Base-by-base conservation (phyloP, 2,113 vertebrate species). In the Lanius collurio region DNA sequence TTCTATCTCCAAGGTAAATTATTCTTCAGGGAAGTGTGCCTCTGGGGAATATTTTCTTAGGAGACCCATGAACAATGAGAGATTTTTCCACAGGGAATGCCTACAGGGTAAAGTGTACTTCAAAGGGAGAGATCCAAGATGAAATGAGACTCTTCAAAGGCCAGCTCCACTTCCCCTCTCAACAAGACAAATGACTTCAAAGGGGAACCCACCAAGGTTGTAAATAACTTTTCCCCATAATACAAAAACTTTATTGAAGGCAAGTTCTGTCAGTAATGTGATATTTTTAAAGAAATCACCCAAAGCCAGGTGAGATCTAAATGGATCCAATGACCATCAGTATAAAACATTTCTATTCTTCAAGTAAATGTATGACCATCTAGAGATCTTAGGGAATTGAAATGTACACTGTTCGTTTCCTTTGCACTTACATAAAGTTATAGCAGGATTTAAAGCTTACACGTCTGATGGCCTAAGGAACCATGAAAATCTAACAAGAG, bases 151-250 rank as follows among this genome's bases (percentile, higher is more conserved):
- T 96, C 95, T 97, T 97, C 96, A 97, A 97, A 97, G 94, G 82
- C 94, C 90, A 96, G 74, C 84, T 91, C 84, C 64, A 87, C 79
- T 94, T 94, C 89, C 94, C 89, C 92, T 94, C 94, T 96, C 93
- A 94, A 95, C 77, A 97, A 97, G 94, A 97, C 94, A 96, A 95
- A 96, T 95, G 89, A 96, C 96, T 97, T 96, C 96, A 97, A 97
- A 97, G 93, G 73, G 41, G 83, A 93, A 95, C 93, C 92, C 93
- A 96, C 92, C 69, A 95, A 96, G 87, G 86, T 87, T 94, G 95
- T 97, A 96, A 97, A 95, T 96, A 95, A 95, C 91, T 95, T 96
- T 89, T 65, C 74, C 71, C 78, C 73, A 62, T 85, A 95, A 87
- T 73, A 93, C 90, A 95, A 89, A 96, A 94, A 87, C 71, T 69